Percentiles rank a stretch among this genome's conserved stretches.
Evolutionary conservation across 2,797 vertebrate species (phyloP).

Genomic region (Microctenopoma steveboyesi): DNA sequence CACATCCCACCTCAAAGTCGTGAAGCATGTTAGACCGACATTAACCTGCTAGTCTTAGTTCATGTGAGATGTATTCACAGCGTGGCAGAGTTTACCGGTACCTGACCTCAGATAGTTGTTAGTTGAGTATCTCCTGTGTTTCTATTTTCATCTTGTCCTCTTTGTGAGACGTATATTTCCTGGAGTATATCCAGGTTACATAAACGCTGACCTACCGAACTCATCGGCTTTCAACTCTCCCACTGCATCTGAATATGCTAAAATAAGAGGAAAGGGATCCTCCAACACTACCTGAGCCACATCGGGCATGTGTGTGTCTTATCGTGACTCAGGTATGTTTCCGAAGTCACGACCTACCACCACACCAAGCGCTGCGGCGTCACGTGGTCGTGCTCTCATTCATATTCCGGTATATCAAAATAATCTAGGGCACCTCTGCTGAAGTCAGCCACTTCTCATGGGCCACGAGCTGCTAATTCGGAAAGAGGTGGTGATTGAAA

Average conservation of each 20-base stretch:
- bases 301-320: not conserved
- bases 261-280: not conserved
- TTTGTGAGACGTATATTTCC: not conserved
- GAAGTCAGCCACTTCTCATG: not conserved
- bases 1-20: not conserved
- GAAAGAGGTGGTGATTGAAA: constrained; percentile 8
- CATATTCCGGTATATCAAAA: constrained; percentile 3
- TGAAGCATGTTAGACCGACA: not conserved
- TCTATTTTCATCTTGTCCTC: not conserved
- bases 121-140: not conserved
- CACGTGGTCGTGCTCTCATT: not conserved
- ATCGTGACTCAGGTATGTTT: not conserved
- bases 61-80: not conserved
- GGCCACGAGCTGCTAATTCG: not conserved
- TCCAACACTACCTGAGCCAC: no score
- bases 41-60: not conserved
- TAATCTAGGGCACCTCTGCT: not conserved
- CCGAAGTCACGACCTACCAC: not conserved
- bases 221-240: not conserved
- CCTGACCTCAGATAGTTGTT: not conserved
- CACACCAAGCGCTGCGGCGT: not conserved
- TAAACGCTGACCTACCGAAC: not conserved
- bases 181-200: not conserved
- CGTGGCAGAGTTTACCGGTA: not conserved
- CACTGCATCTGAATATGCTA: not conserved